phyloP scores from a whole-genome alignment of 2,888 invertebrate genomes.

The Tineola bisselliella region DNA sequence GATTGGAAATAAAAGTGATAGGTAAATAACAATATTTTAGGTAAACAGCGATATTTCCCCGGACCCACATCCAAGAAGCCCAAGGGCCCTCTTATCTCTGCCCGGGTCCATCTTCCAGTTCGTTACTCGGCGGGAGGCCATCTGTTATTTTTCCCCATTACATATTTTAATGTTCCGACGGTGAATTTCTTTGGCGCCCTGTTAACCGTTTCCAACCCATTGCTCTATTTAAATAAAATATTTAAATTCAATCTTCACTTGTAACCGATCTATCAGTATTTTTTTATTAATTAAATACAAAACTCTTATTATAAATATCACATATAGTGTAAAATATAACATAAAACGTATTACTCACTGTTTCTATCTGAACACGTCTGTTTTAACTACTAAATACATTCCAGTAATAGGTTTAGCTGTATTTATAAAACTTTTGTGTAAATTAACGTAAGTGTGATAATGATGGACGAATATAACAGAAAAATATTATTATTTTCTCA shows the following conservation, averaged over 20 bases:
- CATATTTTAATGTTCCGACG: conserved; percentile 56
- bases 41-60: conserved; percentile 57
- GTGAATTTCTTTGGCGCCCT: conserved; percentile 36
- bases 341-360: no score
- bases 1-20: conserved; percentile 58
- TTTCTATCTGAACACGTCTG: no score
- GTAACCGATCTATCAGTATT: conserved; percentile 23
- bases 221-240: conserved; percentile 51
- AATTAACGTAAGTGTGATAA: no score
- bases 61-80: conserved; percentile 44
- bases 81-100: conserved; percentile 38
- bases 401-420: no score
- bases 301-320: no score
- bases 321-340: no score
- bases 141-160: conserved; percentile 63
- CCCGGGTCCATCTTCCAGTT: conserved; percentile 46
- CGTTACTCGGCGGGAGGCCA: conserved; percentile 50
- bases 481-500: no score
- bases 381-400: no score
- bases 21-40: conserved; percentile 61
- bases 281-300: no score
- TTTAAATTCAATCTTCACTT: conserved; percentile 43
- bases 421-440: no score
- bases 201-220: conserved; percentile 51
- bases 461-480: no score